Base-by-base conservation (phyloP, 2,888 invertebrate genomes). In the Epirrhoe alternata region DNA sequence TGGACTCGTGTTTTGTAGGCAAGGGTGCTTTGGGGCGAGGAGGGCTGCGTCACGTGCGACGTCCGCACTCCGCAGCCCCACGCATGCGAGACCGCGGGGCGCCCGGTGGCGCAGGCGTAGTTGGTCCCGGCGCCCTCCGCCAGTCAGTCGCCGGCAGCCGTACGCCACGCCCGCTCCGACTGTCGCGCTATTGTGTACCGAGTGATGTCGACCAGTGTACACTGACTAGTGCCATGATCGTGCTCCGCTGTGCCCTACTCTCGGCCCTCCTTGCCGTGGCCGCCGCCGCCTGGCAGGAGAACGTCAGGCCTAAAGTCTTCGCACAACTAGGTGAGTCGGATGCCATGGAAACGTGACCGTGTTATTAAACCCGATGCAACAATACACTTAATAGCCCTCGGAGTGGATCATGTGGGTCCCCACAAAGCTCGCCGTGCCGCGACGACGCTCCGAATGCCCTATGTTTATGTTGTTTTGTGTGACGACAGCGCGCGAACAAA, bases 271-370 rank as follows among this genome's bases (percentile, higher is more conserved):
- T 92, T 91, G 91, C 93, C 92, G 82, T 84, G 82, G 90, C 90
- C 92, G 93, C 85, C 94, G 95, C 85, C 71, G 96, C 97, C 83
- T 97, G 97, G 97, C 97, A 97, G 95, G 97, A 97, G 93, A 97
- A 97, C 93, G 96, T 97, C 90, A 95, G 97, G 94, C 97, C 97
- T 85, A 97, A 97, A 95, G 97, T 97, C 96, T 97, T 97, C 95
- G 97, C 97, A 89, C 97, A 97, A 95, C 94, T 97, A 95, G 97
- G 97, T 97, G 92, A 96, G 97, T 95, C 74, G 75, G 79, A 75
- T 78, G 78, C 76, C 82, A 80, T 77, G 80, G 79, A 80, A 81
- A 81, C 80, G 81, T 83, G 82, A 77, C 78, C 78, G 77, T 83
- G 85, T 79, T 83, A 81, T 75, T 85, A 85, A 85, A 86, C 86